phyloP scores from a whole-genome alignment of 2,113 vertebrate genomes.

The Probosciger aterrimus region DNA sequence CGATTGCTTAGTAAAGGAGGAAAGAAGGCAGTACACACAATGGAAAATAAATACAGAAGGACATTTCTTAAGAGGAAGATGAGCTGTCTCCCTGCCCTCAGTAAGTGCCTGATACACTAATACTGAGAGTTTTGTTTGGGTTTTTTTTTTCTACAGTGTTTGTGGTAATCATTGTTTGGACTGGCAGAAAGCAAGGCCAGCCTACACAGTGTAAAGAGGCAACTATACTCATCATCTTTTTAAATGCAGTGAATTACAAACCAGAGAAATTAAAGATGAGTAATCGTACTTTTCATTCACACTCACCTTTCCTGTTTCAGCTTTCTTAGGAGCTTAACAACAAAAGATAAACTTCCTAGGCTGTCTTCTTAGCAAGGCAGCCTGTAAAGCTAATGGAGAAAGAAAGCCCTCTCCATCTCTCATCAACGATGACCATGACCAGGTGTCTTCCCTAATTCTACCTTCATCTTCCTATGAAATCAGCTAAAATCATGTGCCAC shows the following conservation, averaged over 20 bases:
- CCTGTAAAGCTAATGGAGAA: neutral
- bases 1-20: neutral
- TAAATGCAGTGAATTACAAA: neutral
- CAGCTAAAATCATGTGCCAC: neutral
- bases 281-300: neutral
- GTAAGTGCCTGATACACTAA: neutral
- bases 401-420: neutral
- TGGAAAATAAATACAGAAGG: neutral
- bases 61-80: neutral
- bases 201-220: neutral
- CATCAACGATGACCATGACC: rapidly evolving
- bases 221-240: neutral
- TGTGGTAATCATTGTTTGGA: neutral
- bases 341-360: neutral
- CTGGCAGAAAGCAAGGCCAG: neutral
- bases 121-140: neutral
- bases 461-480: neutral
- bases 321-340: neutral
- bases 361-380: neutral
- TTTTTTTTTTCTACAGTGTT: neutral
- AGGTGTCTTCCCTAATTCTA: neutral
- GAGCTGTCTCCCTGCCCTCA: neutral
- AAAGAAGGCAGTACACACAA: neutral
- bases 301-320: neutral
- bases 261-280: neutral